Evolutionary conservation across 2,113 vertebrate genomes (phyloP).

Genomic region (Megaceryle maxima): DNA sequence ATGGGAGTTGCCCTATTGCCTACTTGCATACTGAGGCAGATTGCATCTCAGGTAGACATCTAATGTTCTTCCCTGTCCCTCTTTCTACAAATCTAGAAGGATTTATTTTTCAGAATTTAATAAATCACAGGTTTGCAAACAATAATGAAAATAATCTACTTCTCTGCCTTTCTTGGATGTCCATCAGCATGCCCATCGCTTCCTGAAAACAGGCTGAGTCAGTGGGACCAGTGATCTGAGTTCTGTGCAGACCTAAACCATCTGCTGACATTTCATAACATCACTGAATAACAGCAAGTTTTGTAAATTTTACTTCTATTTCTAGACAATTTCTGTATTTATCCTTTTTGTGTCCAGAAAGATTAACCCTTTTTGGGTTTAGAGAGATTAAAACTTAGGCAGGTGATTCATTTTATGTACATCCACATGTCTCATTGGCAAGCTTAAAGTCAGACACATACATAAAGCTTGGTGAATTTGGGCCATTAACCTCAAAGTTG

Average conservation of each 20-base stretch:
- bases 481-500: background rate
- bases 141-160: background rate
- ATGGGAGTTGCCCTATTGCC: background rate
- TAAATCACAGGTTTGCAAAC: background rate
- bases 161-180: background rate
- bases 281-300: background rate
- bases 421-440: accelerated
- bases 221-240: background rate
- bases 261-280: background rate
- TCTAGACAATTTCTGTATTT: background rate
- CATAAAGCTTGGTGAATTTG: background rate
- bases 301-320: background rate
- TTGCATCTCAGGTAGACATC: background rate
- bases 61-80: background rate
- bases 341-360: background rate
- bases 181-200: background rate
- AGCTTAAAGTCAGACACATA: background rate
- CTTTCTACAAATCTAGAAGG: background rate
- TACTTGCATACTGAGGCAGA: background rate
- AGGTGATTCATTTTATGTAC: accelerated
- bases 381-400: background rate
- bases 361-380: too few species aligned
- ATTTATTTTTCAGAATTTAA: background rate
- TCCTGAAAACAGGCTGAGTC: background rate
- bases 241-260: background rate